Percentiles rank a stretch among this genome's conserved stretches.
Conservation (phyloP, 2,113 vertebrate genomes). For the Ailurus styani region DNA sequence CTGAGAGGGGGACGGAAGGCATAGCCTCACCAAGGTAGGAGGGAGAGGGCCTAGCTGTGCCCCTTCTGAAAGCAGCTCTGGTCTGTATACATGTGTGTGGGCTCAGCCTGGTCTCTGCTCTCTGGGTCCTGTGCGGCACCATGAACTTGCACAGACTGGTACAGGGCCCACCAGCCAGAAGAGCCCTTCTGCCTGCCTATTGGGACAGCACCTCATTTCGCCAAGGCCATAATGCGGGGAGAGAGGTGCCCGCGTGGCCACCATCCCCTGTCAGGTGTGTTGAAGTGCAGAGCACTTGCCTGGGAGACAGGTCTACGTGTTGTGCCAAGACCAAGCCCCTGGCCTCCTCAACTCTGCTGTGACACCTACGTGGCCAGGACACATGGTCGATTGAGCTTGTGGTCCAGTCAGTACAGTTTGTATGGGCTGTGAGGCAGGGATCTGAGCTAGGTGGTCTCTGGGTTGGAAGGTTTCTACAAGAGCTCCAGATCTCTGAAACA, state of each 20-base stretch:
- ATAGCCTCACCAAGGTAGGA: neutral
- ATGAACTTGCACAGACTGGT: neutral
- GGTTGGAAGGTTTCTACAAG: neutral
- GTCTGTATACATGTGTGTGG: neutral
- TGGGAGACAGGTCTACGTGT: neutral
- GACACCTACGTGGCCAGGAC: too few relatives aligned
- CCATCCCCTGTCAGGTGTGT: neutral
- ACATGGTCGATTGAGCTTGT: neutral
- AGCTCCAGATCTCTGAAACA: neutral
- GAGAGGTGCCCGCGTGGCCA: rapidly evolving
- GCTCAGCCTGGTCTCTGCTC: neutral
- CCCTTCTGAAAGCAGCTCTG: neutral
- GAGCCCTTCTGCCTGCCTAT: neutral
- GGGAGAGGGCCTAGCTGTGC: neutral
- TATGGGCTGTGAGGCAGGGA: neutral
- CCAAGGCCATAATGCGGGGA: neutral
- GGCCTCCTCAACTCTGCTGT: neutral
- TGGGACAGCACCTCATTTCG: neutral
- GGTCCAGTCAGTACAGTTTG: neutral
- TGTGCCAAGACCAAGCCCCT: neutral
- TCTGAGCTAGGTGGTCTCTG: neutral
- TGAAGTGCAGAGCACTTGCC: neutral
- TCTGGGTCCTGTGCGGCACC: neutral
- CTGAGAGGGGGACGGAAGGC: neutral
- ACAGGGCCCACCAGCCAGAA: neutral